Conservation (phyloP, 2,888 invertebrate genomes). For the Stictocephala bisonia region DNA sequence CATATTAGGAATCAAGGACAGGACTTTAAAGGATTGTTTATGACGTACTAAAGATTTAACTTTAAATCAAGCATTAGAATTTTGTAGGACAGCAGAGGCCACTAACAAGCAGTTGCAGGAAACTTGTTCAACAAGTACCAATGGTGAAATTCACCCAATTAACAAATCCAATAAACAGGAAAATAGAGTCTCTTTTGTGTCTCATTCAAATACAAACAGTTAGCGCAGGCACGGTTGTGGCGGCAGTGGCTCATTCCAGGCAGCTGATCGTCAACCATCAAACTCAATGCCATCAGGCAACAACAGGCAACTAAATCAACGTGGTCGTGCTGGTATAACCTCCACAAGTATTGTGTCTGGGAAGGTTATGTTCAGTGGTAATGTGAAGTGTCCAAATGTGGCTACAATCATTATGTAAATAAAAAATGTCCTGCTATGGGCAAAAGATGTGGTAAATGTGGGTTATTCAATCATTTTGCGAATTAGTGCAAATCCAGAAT, state of each 20-base stretch:
- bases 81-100: constrained; percentile 6
- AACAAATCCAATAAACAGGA: neutral
- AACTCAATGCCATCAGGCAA: too few species aligned
- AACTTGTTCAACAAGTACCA: neutral
- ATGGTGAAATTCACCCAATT: neutral
- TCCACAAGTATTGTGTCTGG: too few species aligned
- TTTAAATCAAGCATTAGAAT: constrained; percentile 16
- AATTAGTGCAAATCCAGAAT: neutral
- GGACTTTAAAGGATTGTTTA: constrained; percentile 9
- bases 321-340: too few species aligned
- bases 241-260: too few species aligned
- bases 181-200: too few species aligned
- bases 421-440: constrained; percentile 51
- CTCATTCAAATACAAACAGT: too few species aligned
- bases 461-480: constrained; percentile 50
- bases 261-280: too few species aligned
- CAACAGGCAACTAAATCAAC: too few species aligned
- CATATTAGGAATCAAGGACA: constrained; percentile 2
- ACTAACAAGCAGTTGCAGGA: neutral
- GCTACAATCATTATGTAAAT: constrained; percentile 34
- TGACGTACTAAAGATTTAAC: constrained; percentile 15
- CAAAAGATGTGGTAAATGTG: constrained; percentile 49
- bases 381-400: constrained; percentile 52
- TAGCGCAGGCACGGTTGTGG: too few species aligned
- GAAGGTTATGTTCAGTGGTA: too few species aligned